Evolutionary conservation across 2,888 invertebrate species (phyloP).

Genomic region (Calameuta idolon): DNA sequence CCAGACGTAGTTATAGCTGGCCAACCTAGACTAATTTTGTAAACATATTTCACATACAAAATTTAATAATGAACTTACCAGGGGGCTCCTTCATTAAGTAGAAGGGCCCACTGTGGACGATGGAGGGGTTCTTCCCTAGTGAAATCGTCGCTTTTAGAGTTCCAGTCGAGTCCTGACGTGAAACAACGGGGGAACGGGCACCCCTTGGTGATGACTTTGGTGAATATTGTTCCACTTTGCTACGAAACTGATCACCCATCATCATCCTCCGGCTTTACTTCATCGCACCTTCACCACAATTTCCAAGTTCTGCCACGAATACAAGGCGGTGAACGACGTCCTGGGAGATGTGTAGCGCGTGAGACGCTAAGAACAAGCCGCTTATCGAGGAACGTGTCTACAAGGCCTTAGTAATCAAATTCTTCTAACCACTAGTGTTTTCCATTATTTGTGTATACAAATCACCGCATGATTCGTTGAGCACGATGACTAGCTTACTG

Average conservation of each 20-base stretch:
- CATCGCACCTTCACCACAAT: slow-evolving; percentile 44
- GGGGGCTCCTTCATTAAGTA: slow-evolving; percentile 98
- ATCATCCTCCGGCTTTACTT: slow-evolving; percentile 75
- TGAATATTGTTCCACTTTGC: slow-evolving; percentile 91
- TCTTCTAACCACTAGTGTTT: background rate
- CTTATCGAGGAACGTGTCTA: background rate
- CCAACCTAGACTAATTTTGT: background rate
- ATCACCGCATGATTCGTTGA: background rate
- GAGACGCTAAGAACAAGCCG: background rate
- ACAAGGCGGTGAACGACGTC: background rate
- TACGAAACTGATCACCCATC: slow-evolving; percentile 91
- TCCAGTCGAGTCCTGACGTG: slow-evolving; percentile 96
- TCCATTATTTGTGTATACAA: background rate
- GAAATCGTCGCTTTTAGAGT: slow-evolving; percentile 98
- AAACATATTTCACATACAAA: background rate
- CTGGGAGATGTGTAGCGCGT: background rate
- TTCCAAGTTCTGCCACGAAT: background rate
- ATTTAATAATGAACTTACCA: slow-evolving; percentile 70
- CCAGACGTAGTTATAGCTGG: background rate
- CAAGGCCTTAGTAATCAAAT: background rate
- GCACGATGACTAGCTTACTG: background rate
- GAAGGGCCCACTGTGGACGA: slow-evolving; percentile 97
- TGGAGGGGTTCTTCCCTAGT: slow-evolving; percentile 95
- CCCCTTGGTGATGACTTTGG: slow-evolving; percentile 95
- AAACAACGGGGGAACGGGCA: slow-evolving; percentile 94